phyloP scores from a whole-genome alignment of 2,797 vertebrate species.

The Onychomys leucogaster region DNA sequence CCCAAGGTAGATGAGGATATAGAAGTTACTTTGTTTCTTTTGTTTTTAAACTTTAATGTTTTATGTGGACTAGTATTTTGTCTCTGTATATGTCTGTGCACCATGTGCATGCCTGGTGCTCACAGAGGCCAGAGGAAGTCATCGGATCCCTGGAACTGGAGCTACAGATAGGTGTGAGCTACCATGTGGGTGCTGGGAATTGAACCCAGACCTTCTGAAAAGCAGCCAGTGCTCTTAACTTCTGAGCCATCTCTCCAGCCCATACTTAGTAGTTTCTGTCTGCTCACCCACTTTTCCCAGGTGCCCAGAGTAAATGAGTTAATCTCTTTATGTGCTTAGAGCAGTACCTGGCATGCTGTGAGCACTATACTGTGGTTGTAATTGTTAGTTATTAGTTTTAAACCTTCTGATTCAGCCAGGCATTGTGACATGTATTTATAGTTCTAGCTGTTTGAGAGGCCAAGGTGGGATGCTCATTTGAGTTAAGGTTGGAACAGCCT shows the following conservation, averaged over 20 bases:
- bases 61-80: neutral
- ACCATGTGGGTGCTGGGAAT: neutral
- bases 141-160: neutral
- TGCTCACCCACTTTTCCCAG: constrained; percentile 15
- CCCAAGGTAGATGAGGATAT: neutral
- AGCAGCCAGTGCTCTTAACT: neutral
- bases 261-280: neutral
- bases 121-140: neutral
- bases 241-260: neutral
- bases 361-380: neutral
- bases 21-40: neutral
- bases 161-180: neutral
- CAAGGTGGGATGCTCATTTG: neutral
- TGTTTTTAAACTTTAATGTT: neutral
- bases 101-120: neutral
- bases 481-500: neutral
- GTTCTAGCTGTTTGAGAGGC: neutral
- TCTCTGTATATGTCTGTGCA: neutral
- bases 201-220: neutral
- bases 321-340: neutral
- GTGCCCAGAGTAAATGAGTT: constrained; percentile 28
- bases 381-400: constrained; percentile 50
- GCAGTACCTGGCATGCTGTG: neutral
- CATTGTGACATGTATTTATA: neutral
- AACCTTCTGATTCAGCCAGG: neutral